Evolutionary conservation across 2,797 vertebrate species (phyloP).

Genomic region (Trachops cirrhosus): DNA sequence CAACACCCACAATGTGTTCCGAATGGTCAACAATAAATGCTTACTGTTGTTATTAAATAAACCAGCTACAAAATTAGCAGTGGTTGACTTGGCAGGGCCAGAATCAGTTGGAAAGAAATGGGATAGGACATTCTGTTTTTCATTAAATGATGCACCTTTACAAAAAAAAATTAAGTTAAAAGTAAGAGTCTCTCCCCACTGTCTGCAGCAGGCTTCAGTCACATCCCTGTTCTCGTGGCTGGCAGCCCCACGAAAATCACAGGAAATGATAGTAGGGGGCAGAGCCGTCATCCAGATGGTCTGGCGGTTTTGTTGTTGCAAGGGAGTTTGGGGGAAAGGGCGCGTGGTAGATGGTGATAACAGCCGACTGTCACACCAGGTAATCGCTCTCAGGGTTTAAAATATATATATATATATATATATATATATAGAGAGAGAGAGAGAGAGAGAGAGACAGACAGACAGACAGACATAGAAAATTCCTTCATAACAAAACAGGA

Average conservation of each 20-base stretch:
- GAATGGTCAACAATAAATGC: slow-evolving; percentile 25
- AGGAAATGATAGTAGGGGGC: background rate
- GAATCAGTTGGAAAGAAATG: background rate
- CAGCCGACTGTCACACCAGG: background rate
- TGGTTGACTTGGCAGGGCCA: background rate
- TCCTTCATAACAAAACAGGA: slow-evolving; percentile 7
- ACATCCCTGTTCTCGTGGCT: background rate
- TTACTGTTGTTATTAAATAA: slow-evolving; percentile 42
- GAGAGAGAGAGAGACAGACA: background rate
- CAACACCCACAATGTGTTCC: background rate
- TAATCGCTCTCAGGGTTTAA: background rate
- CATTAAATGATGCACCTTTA: background rate
- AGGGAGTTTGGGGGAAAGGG: background rate
- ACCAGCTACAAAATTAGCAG: slow-evolving; percentile 11
- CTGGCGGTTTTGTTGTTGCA: background rate
- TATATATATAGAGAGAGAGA: too few relatives aligned
- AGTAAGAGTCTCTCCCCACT: background rate
- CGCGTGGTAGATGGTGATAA: background rate
- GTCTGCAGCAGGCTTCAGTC: background rate
- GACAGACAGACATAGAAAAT: background rate
- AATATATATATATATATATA: background rate
- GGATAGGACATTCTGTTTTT: background rate
- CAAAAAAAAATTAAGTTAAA: background rate
- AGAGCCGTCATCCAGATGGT: background rate
- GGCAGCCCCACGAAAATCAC: background rate